A percentile compares a stretch with the other conserved stretches of the same genome.
These are phyloP conservation scores for Pangasianodon hypophthalmus DNA, from an alignment of 2,113 vertebrate species.

Conservation along the genomic window DNA sequence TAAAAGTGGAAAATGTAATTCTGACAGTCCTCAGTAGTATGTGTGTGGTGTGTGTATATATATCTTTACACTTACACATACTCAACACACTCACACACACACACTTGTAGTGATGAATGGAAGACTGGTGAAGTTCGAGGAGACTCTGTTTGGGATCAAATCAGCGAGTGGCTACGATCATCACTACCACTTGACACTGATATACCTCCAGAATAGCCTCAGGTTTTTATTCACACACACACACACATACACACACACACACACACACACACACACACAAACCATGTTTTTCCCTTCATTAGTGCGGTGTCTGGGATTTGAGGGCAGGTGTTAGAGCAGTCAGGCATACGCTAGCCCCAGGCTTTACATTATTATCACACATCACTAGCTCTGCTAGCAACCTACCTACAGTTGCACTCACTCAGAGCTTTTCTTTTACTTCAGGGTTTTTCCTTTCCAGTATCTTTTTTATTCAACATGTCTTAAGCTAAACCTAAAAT, in stretches of 20 bases:
- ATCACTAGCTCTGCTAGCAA: slow-evolving; percentile 38
- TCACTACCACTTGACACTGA: slow-evolving; percentile 4
- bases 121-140: slow-evolving; percentile 1
- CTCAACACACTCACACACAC: slow-evolving; percentile 3
- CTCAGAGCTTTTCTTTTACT: neutral
- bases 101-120: neutral
- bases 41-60: neutral
- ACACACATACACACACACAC: neutral
- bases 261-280: slow-evolving; percentile 16
- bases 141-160: slow-evolving; percentile 8
- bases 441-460: neutral
- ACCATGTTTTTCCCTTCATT: slow-evolving; percentile 43
- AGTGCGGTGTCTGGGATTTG: slow-evolving; percentile 36
- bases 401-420: slow-evolving; percentile 34
- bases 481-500: neutral
- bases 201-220: neutral
- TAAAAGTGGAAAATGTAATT: neutral
- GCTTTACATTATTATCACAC: slow-evolving; percentile 50
- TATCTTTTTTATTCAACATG: neutral
- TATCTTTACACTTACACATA: neutral
- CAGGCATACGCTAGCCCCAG: slow-evolving; percentile 42
- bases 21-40: neutral
- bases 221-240: neutral
- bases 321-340: slow-evolving; percentile 48
- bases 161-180: slow-evolving; percentile 13